Evolutionary conservation across 2,113 vertebrate species (phyloP).

Genomic region (Arvicanthis niloticus): DNA sequence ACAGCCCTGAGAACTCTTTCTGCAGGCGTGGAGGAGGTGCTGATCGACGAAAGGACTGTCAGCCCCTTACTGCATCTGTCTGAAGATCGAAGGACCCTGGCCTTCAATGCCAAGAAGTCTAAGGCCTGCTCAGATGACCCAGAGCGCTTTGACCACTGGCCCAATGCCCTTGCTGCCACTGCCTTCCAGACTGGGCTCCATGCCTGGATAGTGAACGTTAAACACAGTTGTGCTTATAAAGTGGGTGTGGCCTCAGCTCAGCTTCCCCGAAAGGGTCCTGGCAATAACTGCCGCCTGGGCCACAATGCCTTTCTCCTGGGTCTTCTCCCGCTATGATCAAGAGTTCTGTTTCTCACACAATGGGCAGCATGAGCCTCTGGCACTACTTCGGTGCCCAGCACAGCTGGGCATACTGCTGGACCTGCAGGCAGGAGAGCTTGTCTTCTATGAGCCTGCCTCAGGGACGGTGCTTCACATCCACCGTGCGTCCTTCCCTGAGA

Average conservation of each 20-base stretch:
- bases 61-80: conserved; percentile 92
- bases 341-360: conserved; percentile 93
- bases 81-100: conserved; percentile 89
- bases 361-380: conserved; percentile 83
- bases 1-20: conserved; percentile 61
- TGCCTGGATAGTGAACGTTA: conserved; percentile 91
- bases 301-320: conserved; percentile 94
- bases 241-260: conserved; percentile 93
- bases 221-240: conserved; percentile 94
- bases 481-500: conserved; percentile 84
- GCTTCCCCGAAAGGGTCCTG: conserved; percentile 91
- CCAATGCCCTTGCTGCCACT: conserved; percentile 91
- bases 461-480: conserved; percentile 88
- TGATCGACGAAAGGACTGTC: conserved; percentile 90
- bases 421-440: conserved; percentile 89
- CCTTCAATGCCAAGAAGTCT: conserved; percentile 90
- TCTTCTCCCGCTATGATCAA: conserved; percentile 92
- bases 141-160: conserved; percentile 94
- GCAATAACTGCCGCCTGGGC: conserved; percentile 91
- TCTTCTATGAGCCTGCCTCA: conserved; percentile 92
- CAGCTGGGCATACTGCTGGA: conserved; percentile 92
- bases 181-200: conserved; percentile 90
- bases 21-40: conserved; percentile 86
- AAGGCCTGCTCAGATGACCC: conserved; percentile 86
- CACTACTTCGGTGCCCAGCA: conserved; percentile 86